Percentiles rank a stretch among this genome's conserved stretches.
phyloP scores from a whole-genome alignment of 2,113 vertebrate species.

The Dolichallabes microphthalmus region DNA sequence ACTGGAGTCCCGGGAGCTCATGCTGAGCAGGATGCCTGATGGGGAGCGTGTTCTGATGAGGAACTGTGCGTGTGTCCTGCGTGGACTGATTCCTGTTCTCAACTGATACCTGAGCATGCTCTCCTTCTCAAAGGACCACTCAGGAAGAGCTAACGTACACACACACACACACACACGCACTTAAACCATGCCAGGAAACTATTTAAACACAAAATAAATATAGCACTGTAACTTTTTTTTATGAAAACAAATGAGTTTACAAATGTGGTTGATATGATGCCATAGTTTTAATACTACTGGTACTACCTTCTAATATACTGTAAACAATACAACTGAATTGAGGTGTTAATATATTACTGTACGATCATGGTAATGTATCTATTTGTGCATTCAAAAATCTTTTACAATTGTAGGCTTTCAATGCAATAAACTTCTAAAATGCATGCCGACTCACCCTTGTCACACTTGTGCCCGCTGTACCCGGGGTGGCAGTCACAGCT shows the following conservation, averaged over 20 bases:
- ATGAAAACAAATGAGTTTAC: not conserved
- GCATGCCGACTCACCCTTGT: constrained; percentile 68
- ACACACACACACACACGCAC: not conserved
- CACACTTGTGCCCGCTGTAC: constrained; percentile 78
- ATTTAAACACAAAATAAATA: not conserved
- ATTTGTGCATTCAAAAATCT: not conserved
- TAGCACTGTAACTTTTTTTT: not conserved
- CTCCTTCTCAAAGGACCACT: constrained; percentile 81
- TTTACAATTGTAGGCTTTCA: not conserved
- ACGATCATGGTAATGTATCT: not conserved
- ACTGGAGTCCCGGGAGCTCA: constrained; percentile 67
- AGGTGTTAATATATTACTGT: not conserved
- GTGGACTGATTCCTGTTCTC: constrained; percentile 66
- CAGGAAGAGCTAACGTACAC: constrained; percentile 71
- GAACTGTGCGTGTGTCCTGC: constrained; percentile 72
- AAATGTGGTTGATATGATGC: not conserved
- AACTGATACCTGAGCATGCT: constrained; percentile 77
- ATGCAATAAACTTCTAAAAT: not conserved
- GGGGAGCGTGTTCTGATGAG: constrained; percentile 78
- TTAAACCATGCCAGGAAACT: not conserved
- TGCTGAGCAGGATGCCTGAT: constrained; percentile 74
- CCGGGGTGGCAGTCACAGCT: constrained; percentile 82
- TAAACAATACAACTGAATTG: not conserved
- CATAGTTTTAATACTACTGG: not conserved
- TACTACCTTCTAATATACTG: not conserved